Percentiles rank a stretch among this genome's conserved stretches.
These are phyloP conservation scores for Pachyrhynchus sulphureomaculatus DNA, from an alignment of 1,140 invertebrate species.

Conservation along the genomic window DNA sequence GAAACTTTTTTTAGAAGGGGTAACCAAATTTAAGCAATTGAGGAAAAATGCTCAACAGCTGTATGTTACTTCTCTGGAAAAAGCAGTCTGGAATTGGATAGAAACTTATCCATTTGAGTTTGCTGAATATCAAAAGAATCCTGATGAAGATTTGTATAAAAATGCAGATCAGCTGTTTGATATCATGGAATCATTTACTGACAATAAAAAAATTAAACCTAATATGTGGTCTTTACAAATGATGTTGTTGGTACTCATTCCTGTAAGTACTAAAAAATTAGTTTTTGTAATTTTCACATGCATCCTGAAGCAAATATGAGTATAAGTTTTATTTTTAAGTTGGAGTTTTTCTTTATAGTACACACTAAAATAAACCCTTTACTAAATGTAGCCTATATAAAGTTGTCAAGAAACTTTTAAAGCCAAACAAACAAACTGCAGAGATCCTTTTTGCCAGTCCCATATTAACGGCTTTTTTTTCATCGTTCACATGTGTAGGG, in stretches of 20 bases:
- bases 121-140: conserved; percentile 82
- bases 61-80: conserved; percentile 85
- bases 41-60: conserved; percentile 88
- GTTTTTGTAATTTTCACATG: too few species aligned
- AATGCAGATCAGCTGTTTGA: conserved; percentile 94
- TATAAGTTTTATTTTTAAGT: too few species aligned
- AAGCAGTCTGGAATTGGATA: conserved; percentile 99
- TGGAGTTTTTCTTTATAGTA: too few species aligned
- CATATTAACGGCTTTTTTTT: too few species aligned
- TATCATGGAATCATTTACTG: conserved; percentile 84
- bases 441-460: too few species aligned
- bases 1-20: conserved; percentile 76
- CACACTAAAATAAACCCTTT: too few species aligned
- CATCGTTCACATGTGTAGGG: too few species aligned
- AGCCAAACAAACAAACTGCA: too few species aligned
- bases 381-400: too few species aligned
- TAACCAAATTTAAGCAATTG: conserved; percentile 84
- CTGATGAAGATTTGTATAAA: conserved; percentile 89
- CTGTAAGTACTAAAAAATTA: conserved; percentile 77
- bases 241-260: conserved; percentile 89
- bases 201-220: conserved; percentile 87
- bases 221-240: conserved; percentile 95
- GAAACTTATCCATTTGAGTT: conserved; percentile 96
- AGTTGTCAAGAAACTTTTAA: too few species aligned
- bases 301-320: too few species aligned